phyloP scores from a whole-genome alignment of 1,140 invertebrate species.

The Hypsibius dujardini region DNA sequence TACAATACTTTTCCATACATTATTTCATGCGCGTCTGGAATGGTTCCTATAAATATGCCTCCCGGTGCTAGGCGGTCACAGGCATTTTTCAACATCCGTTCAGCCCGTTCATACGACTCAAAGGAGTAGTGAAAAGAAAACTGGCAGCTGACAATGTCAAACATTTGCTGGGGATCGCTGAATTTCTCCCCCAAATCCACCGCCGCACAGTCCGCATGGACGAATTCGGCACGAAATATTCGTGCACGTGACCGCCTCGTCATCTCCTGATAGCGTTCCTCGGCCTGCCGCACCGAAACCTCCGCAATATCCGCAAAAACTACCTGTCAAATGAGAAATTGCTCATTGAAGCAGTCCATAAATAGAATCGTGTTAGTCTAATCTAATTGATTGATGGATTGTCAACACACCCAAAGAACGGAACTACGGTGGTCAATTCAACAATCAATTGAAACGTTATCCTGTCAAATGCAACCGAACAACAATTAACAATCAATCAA shows the following conservation, averaged over 20 bases:
- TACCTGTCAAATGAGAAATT: no score
- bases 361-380: no score
- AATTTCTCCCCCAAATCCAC: slow-evolving; percentile 48
- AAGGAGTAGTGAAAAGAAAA: slow-evolving; percentile 91
- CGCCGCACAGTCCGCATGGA: slow-evolving; percentile 62
- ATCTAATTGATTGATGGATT: no score
- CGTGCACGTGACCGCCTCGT: slow-evolving; percentile 24
- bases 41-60: slow-evolving; percentile 89
- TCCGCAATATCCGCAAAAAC: slow-evolving; percentile 80
- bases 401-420: no score
- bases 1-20: no score
- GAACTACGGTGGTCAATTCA: no score
- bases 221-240: slow-evolving; percentile 71
- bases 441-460: no score
- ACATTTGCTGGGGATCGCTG: slow-evolving; percentile 49
- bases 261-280: slow-evolving; percentile 37
- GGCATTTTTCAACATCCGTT: slow-evolving; percentile 78
- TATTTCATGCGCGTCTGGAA: slow-evolving; percentile 78
- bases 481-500: no score
- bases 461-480: no score
- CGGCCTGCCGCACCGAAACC: slow-evolving; percentile 67
- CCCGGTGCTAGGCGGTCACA: slow-evolving; percentile 66
- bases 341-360: no score
- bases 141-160: slow-evolving; percentile 87
- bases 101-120: slow-evolving; percentile 71